Percentiles rank a stretch among this genome's conserved stretches.
Conservation (phyloP, 2,113 vertebrate species). For the Azemiops feae region DNA sequence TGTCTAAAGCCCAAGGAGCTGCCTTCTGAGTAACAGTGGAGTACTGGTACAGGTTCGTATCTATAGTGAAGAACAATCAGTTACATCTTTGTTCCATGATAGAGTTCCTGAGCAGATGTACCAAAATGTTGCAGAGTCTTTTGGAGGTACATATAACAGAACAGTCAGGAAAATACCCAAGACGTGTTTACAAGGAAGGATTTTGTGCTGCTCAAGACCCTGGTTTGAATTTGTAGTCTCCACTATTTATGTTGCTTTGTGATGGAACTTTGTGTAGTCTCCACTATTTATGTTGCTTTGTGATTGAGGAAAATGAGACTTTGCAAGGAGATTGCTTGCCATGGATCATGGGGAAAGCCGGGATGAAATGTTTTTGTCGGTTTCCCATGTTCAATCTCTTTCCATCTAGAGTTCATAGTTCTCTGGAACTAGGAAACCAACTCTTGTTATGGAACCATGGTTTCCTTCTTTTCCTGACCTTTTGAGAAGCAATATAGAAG, state of each 20-base stretch:
- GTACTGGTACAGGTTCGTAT: background rate
- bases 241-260: background rate
- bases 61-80: background rate
- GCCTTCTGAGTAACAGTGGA: background rate
- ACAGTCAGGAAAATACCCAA: background rate
- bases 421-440: rapidly evolving
- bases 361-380: background rate
- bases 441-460: background rate
- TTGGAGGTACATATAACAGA: background rate
- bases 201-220: background rate
- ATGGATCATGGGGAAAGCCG: background rate
- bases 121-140: background rate
- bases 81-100: background rate
- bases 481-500: background rate
- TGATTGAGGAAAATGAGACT: no score
- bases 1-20: background rate
- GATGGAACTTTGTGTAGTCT: background rate
- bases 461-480: background rate
- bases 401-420: no score
- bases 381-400: background rate
- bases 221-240: no score
- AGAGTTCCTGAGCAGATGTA: background rate
- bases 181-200: background rate
- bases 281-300: background rate
- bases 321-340: background rate